Evolutionary conservation across 2,797 vertebrate species (phyloP), one percentile per base, ranked within the genome.

Genomic region (Ispidina lecontei): DNA sequence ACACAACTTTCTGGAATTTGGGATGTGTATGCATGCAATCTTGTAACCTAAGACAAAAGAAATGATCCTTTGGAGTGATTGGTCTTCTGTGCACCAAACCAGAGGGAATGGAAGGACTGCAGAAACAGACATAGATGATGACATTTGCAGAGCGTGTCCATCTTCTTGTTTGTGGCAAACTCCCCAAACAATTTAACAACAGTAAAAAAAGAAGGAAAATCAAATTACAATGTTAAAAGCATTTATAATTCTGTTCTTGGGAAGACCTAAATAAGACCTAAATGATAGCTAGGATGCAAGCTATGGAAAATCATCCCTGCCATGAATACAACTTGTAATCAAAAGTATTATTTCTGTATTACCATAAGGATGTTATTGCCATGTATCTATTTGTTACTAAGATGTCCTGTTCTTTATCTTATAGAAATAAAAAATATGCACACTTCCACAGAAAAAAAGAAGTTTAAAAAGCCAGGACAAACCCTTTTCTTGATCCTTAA

Each of bases 151-250:
- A 70, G 14, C 46, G 58, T 8, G 14, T 67, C 71, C 47, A 70
- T 56, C 56, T 58, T 93, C 62, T 63, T 76, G 28, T 56, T 80
- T 85, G n/a, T 41, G 44, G 49, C n/a, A 76, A 90, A 73, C 13
- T 79, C 35, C 10, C 8, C 56, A 58, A 1, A 21, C 46, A 70
- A 63, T 79, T 91, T 64, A 76, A 46, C 9, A 82, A n/a, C 17
- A 73, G 63, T 28, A 44, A 23, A 65, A 67, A 39, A 59, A 56
- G 33, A 69, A 12, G 9, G 49, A 77, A 75, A 90, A 74, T 47
- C 31, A 75, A 72, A 74, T 58, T 33, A 47, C 21, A 84, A 4
- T 7, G 28, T 46, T 83, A 77, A 87, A 83, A 84, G 49, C 8
- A 39, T 49, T 84, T 79, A 23, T 28, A 7, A 60, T 10, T 43